Percentiles rank a stretch among this genome's conserved stretches.
phyloP scores from a whole-genome alignment of 2,113 vertebrate species.

The Laterallus jamaicensis region DNA sequence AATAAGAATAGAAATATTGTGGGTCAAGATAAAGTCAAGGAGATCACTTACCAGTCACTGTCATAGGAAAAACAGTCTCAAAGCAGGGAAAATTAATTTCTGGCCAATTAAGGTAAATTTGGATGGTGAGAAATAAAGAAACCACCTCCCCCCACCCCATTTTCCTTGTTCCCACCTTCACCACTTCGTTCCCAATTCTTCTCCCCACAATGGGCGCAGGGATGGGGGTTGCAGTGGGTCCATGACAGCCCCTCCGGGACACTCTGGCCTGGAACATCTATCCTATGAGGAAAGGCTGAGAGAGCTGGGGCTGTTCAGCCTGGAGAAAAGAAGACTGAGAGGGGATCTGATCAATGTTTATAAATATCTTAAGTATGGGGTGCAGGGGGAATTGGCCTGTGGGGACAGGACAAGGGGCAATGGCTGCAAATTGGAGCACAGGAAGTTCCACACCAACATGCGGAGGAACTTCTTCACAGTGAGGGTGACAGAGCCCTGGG shows the following conservation, averaged over 20 bases:
- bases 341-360: too few relatives aligned
- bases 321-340: too few relatives aligned
- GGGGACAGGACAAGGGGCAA: too few relatives aligned
- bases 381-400: too few relatives aligned
- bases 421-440: too few relatives aligned
- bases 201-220: fast-evolving
- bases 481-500: too few relatives aligned
- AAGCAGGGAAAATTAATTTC: background rate
- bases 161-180: background rate
- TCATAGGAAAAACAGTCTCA: background rate
- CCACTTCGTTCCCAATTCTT: background rate
- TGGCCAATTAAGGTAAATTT: background rate
- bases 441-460: too few relatives aligned
- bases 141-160: fast-evolving
- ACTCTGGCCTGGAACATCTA: too few relatives aligned
- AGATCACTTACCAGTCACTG: background rate
- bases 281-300: too few relatives aligned
- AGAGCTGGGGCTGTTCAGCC: too few relatives aligned
- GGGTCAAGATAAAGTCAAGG: background rate
- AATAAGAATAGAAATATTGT: background rate
- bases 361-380: too few relatives aligned
- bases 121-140: background rate
- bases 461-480: too few relatives aligned
- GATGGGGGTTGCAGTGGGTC: background rate
- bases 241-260: background rate